Conservation (phyloP, 2,113 vertebrate species). For the Macrotis lagotis region DNA sequence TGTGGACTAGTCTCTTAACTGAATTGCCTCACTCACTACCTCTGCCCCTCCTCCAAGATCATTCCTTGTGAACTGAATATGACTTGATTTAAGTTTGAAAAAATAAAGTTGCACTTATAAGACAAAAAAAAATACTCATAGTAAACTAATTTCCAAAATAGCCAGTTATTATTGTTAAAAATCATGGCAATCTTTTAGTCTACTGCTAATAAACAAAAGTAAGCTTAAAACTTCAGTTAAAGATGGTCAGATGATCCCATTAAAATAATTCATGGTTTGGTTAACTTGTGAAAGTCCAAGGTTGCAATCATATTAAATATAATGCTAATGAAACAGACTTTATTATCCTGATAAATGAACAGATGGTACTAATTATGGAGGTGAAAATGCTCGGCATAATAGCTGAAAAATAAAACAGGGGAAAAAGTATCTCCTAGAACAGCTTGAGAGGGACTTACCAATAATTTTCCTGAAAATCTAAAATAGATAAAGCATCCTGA, state of each 20-base stretch:
- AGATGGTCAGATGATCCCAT: background rate
- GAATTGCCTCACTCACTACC: too few species aligned
- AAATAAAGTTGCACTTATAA: background rate
- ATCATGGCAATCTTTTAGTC: background rate
- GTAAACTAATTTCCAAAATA: constrained; percentile 28
- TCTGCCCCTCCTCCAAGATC: too few species aligned
- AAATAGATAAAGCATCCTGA: background rate
- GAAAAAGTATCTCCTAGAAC: constrained; percentile 25
- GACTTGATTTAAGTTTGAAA: constrained; percentile 7
- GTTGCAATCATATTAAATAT: background rate
- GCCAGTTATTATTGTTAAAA: constrained; percentile 15
- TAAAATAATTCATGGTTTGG: background rate
- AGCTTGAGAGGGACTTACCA: background rate
- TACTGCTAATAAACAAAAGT: background rate
- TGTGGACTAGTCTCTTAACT: too few species aligned
- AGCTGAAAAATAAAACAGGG: background rate
- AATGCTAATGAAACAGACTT: background rate
- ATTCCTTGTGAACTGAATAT: constrained; percentile 6
- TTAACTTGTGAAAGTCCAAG: background rate
- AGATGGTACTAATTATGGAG: constrained; percentile 4
- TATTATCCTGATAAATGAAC: background rate
- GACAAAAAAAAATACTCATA: constrained; percentile 25
- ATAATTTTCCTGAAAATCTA: constrained; percentile 36
- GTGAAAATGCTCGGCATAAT: background rate
- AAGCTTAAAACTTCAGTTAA: background rate